These are phyloP conservation scores for Lasioglossum zephyrum DNA, from an alignment of 2,888 invertebrate genomes.

Conservation along the genomic window DNA sequence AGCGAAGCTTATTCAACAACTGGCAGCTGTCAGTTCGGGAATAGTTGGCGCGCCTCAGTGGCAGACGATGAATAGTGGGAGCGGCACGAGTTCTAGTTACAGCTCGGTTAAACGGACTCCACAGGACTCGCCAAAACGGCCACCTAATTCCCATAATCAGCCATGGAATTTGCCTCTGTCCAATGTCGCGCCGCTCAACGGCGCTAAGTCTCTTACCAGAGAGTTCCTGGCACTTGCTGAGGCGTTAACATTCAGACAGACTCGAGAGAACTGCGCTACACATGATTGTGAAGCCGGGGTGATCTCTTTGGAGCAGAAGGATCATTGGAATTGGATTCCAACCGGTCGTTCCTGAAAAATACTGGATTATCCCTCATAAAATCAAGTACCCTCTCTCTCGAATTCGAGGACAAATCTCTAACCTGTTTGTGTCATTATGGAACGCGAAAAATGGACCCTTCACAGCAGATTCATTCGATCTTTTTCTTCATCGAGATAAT, in stretches of 20 bases:
- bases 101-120: slow-evolving; percentile 74
- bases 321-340: slow-evolving; percentile 32
- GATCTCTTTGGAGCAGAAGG: background rate
- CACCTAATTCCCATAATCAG: slow-evolving; percentile 80
- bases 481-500: background rate
- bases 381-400: background rate
- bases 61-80: slow-evolving; percentile 66
- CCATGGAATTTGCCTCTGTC: slow-evolving; percentile 71
- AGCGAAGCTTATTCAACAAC: slow-evolving; percentile 59
- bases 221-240: slow-evolving; percentile 37
- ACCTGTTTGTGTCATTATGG: background rate
- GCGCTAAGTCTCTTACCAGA: slow-evolving; percentile 37
- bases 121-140: slow-evolving; percentile 71
- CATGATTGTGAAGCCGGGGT: background rate
- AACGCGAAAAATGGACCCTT: background rate
- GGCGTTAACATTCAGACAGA: slow-evolving; percentile 39
- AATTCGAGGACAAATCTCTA: background rate
- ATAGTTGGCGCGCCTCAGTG: slow-evolving; percentile 61
- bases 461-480: background rate
- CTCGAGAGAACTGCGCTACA: slow-evolving; percentile 11
- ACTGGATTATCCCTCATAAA: background rate
- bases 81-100: slow-evolving; percentile 67
- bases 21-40: slow-evolving; percentile 68
- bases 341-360: background rate
- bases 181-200: slow-evolving; percentile 37